Percentiles rank a stretch among this genome's conserved stretches.
These are phyloP conservation scores for Pollachius pollachius DNA, from an alignment of 2,113 vertebrate genomes.

Conservation along the genomic window DNA sequence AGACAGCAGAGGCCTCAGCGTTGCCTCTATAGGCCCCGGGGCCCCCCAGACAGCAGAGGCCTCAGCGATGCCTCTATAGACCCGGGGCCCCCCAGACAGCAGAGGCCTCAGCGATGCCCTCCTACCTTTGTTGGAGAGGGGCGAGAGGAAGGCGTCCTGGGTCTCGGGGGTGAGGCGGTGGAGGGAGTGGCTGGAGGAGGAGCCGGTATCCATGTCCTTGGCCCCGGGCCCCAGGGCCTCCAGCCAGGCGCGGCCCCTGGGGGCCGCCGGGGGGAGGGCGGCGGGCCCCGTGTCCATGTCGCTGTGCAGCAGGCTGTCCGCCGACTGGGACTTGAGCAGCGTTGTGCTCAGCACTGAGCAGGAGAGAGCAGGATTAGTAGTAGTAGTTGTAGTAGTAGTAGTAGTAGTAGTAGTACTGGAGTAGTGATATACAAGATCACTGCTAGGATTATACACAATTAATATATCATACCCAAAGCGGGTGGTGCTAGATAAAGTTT, in stretches of 20 bases:
- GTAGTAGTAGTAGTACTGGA: neutral
- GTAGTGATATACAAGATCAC: neutral
- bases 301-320: constrained; percentile 85
- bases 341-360: constrained; percentile 78
- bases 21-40: too few relatives aligned
- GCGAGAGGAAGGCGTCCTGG: constrained; percentile 93
- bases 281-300: constrained; percentile 80
- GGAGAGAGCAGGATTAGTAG: neutral
- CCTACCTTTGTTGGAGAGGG: constrained; percentile 90
- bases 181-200: constrained; percentile 76
- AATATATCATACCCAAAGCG: too few relatives aligned
- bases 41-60: too few relatives aligned
- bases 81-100: too few relatives aligned
- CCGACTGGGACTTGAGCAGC: constrained; percentile 87
- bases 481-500: too few relatives aligned
- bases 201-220: constrained; percentile 83
- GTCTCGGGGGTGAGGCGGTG: constrained; percentile 80
- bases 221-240: constrained; percentile 72
- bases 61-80: too few relatives aligned
- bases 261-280: constrained; percentile 61
- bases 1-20: too few relatives aligned
- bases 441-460: too few relatives aligned
- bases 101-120: too few relatives aligned
- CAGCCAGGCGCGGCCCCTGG: constrained; percentile 85
- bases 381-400: too few relatives aligned